Evolutionary conservation across 1,140 invertebrate genomes (phyloP).

Genomic region (Papilio aristodemus): DNA sequence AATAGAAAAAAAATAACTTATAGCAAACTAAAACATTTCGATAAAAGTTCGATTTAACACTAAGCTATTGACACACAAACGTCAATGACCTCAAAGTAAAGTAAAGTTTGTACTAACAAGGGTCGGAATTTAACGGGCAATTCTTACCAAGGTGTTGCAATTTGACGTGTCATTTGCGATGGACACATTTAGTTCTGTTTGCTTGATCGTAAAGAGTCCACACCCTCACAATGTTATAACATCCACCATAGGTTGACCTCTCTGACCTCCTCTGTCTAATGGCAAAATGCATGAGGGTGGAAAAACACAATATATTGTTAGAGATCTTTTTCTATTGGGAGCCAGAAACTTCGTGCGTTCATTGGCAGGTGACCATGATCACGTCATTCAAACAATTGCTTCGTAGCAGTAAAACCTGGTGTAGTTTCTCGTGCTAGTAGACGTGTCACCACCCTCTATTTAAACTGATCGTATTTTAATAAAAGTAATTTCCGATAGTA

Average conservation of each 20-base stretch:
- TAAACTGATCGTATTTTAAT: neutral
- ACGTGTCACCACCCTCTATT: constrained; percentile 44
- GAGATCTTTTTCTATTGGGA: constrained; percentile 49
- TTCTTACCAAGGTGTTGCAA: constrained; percentile 60
- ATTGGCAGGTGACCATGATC: constrained; percentile 66
- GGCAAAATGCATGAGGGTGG: constrained; percentile 30
- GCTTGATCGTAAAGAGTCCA: constrained; percentile 68
- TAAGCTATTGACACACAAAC: constrained; percentile 23
- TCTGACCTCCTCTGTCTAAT: constrained; percentile 36
- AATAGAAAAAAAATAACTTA: neutral
- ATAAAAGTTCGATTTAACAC: neutral
- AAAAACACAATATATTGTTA: constrained; percentile 31
- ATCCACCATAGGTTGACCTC: constrained; percentile 48
- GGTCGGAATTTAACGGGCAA: constrained; percentile 57
- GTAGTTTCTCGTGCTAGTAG: constrained; percentile 55
- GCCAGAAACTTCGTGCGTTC: constrained; percentile 48
- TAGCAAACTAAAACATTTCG: neutral
- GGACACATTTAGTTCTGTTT: constrained; percentile 68
- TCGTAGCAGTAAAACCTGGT: constrained; percentile 58
- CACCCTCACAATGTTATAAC: constrained; percentile 53
- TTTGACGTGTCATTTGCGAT: constrained; percentile 66
- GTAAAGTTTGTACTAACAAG: constrained; percentile 52
- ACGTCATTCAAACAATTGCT: constrained; percentile 66
- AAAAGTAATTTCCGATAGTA: neutral
- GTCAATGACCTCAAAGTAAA: constrained; percentile 40